phyloP scores from a whole-genome alignment of 2,888 invertebrate genomes.

The Acheta domesticus region DNA sequence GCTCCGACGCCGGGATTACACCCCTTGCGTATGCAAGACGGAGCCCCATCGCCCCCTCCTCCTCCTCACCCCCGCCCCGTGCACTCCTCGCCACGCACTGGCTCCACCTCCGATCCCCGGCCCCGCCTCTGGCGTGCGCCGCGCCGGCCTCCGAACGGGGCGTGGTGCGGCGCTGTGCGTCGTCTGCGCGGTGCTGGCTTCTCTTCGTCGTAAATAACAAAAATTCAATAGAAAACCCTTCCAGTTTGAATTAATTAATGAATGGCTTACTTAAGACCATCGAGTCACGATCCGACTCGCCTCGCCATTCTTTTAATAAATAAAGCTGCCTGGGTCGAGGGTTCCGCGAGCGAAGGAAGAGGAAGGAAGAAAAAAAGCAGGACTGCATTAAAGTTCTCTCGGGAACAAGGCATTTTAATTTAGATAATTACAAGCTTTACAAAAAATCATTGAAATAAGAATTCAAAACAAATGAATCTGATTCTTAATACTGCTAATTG shows the following conservation, averaged over 20 bases:
- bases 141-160: no score
- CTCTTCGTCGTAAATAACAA: not conserved
- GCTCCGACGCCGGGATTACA: not conserved
- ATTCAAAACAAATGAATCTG: not conserved
- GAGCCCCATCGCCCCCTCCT: not conserved
- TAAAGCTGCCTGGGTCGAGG: not conserved
- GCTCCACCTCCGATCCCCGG: not conserved
- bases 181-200: not conserved
- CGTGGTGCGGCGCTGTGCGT: no score
- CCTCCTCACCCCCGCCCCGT: not conserved
- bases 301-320: constrained; percentile 10
- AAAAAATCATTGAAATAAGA: not conserved
- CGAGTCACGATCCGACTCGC: not conserved
- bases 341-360: not conserved
- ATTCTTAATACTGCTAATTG: no score
- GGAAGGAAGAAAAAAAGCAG: not conserved
- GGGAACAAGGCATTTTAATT: constrained; percentile 7
- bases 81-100: not conserved
- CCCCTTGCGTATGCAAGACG: no score
- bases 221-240: constrained; percentile 18
- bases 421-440: not conserved
- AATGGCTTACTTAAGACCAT: not conserved
- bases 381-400: not conserved
- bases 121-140: not conserved
- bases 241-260: constrained; percentile 6